A percentile compares a stretch with the other conserved stretches of the same genome.
Evolutionary conservation across 2,888 invertebrate genomes (phyloP).

Genomic region (Plutella xylostella): DNA sequence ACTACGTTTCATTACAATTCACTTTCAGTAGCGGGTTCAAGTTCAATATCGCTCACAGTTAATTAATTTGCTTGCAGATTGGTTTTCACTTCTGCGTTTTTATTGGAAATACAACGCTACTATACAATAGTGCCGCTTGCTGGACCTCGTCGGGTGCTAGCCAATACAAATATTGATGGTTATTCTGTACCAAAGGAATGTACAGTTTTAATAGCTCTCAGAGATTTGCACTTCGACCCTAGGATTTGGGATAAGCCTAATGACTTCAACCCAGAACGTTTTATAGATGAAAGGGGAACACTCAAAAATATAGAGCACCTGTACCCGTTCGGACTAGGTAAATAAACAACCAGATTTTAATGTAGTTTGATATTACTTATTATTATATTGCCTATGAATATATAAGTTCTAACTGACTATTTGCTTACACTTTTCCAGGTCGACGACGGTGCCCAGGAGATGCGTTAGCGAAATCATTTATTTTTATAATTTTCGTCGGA

Average conservation of each 20-base stretch:
- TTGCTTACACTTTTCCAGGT: conserved; percentile 45
- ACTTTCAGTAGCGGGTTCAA: no score
- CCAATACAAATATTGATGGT: conserved; percentile 42
- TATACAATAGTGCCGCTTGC: conserved; percentile 65
- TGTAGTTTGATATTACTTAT: not conserved
- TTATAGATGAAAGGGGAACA: conserved; percentile 65
- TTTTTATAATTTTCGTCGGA: conserved; percentile 70
- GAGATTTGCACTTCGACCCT: conserved; percentile 65
- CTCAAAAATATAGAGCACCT: conserved; percentile 65
- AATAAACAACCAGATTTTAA: conserved; percentile 17
- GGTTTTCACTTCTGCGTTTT: conserved; percentile 63
- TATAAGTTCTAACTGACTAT: not conserved
- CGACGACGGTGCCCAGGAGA: conserved; percentile 75
- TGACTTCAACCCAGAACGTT: conserved; percentile 73
- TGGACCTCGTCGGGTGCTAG: conserved; percentile 58
- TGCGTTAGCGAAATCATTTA: conserved; percentile 70
- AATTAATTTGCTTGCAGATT: conserved; percentile 49
- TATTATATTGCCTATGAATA: not conserved
- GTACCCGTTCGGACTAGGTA: conserved; percentile 77
- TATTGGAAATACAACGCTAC: conserved; percentile 68
- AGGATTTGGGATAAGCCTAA: conserved; percentile 67
- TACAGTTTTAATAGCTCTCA: conserved; percentile 61
- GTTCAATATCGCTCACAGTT: no score
- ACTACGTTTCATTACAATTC: no score
- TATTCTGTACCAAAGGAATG: conserved; percentile 61